phyloP scores from a whole-genome alignment of 2,888 invertebrate species.

The Lepidocyrtinus sp. region DNA sequence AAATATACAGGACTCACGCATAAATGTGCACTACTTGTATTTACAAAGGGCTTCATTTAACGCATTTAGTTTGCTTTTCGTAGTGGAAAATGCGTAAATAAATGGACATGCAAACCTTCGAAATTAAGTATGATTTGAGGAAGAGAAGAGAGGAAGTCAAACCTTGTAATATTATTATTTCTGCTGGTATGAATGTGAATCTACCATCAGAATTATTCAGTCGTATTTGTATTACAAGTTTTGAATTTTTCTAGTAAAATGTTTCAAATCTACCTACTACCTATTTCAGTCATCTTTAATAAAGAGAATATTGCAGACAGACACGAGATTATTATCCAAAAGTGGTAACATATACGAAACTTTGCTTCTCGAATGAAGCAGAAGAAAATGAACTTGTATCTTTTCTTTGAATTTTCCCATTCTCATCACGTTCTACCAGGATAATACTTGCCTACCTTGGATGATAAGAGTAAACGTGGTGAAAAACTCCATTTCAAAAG shows the following conservation, averaged over 20 bases:
- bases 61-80: background rate
- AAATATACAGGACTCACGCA: slow-evolving; percentile 27
- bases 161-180: background rate
- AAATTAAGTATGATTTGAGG: background rate
- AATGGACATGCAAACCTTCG: background rate
- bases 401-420: slow-evolving; percentile 26
- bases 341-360: background rate
- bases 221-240: no score
- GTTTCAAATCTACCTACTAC: no score
- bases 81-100: no score
- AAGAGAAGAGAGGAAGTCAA: background rate
- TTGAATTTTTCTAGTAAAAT: no score
- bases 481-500: no score
- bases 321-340: background rate
- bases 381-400: background rate
- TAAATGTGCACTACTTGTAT: background rate
- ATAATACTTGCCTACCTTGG: slow-evolving; percentile 23
- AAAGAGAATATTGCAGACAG: background rate
- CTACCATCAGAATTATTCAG: no score
- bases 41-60: background rate
- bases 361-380: background rate
- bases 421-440: slow-evolving; percentile 41
- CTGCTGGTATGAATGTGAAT: background rate
- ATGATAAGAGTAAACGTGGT: no score
- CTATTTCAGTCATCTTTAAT: no score